phyloP scores from a whole-genome alignment of 2,888 invertebrate genomes.

The Yponomeuta plumbellus region DNA sequence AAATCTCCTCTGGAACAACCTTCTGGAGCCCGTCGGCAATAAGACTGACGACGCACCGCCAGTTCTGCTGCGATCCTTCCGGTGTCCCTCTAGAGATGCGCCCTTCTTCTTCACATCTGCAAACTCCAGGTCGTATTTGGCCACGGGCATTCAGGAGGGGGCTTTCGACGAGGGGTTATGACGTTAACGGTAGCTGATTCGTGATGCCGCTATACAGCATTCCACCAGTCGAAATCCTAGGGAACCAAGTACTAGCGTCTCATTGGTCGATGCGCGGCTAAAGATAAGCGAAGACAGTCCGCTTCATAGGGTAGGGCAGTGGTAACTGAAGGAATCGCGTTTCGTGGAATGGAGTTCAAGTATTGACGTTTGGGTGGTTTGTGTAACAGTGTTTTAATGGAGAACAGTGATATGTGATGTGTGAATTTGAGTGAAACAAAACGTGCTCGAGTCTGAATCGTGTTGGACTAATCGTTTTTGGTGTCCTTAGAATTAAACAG shows the following conservation, averaged over 20 bases:
- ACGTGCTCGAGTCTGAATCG: no score
- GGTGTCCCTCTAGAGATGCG: constrained; percentile 74
- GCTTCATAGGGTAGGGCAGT: no score
- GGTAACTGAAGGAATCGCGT: no score
- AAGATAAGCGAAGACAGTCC: no score
- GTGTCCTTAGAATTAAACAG: no score
- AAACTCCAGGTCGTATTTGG: constrained; percentile 59
- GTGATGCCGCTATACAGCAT: constrained; percentile 8
- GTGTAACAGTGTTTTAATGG: neutral
- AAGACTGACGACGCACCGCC: constrained; percentile 77
- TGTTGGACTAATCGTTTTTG: no score
- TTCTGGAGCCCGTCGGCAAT: constrained; percentile 81
- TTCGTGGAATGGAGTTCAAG: no score
- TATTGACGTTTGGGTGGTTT: neutral
- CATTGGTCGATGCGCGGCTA: no score
- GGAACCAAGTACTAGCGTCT: no score
- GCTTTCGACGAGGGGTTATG: constrained; percentile 31
- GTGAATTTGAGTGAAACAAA: no score
- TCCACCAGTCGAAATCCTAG: no score
- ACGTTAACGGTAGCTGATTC: constrained; percentile 13
- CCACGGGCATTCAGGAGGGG: constrained; percentile 50
- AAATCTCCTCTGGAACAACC: constrained; percentile 84
- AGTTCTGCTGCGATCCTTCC: constrained; percentile 75
- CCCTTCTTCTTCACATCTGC: constrained; percentile 81
- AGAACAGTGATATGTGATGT: no score